Conservation (phyloP, 2,888 invertebrate species). For the Dolichopus griseipennis region DNA sequence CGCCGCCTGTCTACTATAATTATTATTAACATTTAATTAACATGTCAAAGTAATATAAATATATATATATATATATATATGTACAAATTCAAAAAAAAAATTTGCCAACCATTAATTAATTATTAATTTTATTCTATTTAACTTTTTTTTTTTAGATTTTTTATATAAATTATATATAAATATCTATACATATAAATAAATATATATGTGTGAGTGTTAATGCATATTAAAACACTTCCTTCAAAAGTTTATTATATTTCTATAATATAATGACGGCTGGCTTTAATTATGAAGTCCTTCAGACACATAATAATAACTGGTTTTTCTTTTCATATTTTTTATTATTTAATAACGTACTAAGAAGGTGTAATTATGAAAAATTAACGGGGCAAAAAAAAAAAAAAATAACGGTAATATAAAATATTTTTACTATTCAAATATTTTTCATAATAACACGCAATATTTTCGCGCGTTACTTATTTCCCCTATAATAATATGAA, state of each 20-base stretch:
- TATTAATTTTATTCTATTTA: not conserved
- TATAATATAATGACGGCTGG: not conserved
- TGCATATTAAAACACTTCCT: not conserved
- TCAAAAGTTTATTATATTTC: not conserved
- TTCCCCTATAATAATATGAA: not conserved
- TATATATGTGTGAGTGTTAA: not conserved
- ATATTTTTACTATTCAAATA: not conserved
- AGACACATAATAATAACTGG: not conserved
- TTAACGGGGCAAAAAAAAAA: not conserved
- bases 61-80: too few relatives aligned
- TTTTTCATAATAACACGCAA: not conserved
- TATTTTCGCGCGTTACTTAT: not conserved
- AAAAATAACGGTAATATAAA: not conserved
- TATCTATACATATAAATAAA: too few relatives aligned
- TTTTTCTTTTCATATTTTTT: not conserved
- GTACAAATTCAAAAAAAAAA: not conserved
- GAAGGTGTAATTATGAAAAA: constrained; percentile 6
- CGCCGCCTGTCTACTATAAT: not conserved
- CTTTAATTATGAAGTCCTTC: not conserved
- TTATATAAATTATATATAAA: too few relatives aligned
- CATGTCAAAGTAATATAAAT: not conserved
- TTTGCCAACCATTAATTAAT: not conserved
- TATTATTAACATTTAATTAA: constrained; percentile 4
- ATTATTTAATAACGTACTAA: not conserved
- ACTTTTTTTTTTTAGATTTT: too few relatives aligned